Evolutionary conservation across 2,797 vertebrate species (phyloP).

Genomic region (Pseudopleuronectes americanus): DNA sequence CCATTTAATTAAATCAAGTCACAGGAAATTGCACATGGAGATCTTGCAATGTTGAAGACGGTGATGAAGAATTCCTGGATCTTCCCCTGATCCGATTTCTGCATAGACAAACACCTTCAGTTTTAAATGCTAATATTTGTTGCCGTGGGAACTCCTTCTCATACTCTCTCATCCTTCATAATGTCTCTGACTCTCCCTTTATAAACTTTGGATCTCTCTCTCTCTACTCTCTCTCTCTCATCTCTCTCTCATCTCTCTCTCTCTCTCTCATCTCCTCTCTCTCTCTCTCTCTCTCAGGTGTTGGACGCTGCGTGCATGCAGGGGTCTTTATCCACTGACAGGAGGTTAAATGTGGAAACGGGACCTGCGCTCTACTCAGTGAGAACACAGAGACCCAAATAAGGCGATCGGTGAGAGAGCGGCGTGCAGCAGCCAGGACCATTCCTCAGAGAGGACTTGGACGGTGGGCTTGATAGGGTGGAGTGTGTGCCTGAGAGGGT

Average conservation of each 20-base stretch:
- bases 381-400: slow-evolving; percentile 88
- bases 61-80: neutral
- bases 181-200: slow-evolving; percentile 1
- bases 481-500: slow-evolving; percentile 50
- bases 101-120: neutral
- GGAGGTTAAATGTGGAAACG: slow-evolving; percentile 88
- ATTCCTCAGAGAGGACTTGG: slow-evolving; percentile 80
- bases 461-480: slow-evolving; percentile 69
- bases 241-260: neutral
- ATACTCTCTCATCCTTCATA: too few species aligned
- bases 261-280: slow-evolving; percentile 7
- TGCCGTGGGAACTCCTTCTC: neutral
- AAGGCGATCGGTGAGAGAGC: slow-evolving; percentile 82
- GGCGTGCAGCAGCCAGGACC: slow-evolving; percentile 72
- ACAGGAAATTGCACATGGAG: too few species aligned
- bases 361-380: slow-evolving; percentile 67
- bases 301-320: slow-evolving; percentile 34
- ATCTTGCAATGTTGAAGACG: too few species aligned
- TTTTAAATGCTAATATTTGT: slow-evolving; percentile 28
- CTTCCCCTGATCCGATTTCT: too few species aligned
- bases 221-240: slow-evolving; percentile 2
- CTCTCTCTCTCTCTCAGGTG: slow-evolving; percentile 14
- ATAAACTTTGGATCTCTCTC: slow-evolving; percentile 1
- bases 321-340: slow-evolving; percentile 69
- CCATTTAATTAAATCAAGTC: too few species aligned